These are phyloP conservation scores for Pampusana beccarii DNA, from an alignment of 2,113 vertebrate genomes.

Conservation along the genomic window DNA sequence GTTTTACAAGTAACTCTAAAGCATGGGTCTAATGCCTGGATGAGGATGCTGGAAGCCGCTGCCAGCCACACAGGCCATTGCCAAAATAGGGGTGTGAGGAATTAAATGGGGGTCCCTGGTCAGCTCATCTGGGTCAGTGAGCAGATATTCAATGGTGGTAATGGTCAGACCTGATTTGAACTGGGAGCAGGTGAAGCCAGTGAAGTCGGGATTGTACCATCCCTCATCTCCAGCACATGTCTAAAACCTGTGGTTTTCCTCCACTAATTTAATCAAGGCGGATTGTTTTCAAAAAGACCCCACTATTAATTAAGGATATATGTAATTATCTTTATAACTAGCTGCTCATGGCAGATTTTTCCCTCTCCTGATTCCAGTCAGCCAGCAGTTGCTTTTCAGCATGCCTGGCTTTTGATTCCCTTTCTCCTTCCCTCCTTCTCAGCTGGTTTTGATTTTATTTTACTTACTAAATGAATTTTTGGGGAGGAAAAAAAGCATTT, in stretches of 20 bases:
- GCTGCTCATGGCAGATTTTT: neutral
- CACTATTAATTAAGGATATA: neutral
- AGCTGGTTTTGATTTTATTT: neutral
- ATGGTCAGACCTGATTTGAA: fast-evolving
- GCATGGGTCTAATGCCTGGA: fast-evolving
- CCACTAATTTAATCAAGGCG: neutral
- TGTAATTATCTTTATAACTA: constrained; percentile 14
- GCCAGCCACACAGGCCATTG: neutral
- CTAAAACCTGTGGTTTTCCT: neutral
- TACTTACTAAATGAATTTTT: neutral
- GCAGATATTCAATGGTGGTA: neutral
- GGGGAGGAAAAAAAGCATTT: neutral
- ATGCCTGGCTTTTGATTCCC: neutral
- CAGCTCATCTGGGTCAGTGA: neutral
- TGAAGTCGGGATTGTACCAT: neutral
- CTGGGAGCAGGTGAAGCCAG: neutral
- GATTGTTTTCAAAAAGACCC: neutral
- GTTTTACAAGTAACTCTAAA: neutral
- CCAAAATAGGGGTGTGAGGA: neutral
- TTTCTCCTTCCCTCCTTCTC: neutral
- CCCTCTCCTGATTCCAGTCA: neutral
- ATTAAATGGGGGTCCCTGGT: neutral
- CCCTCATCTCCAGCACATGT: fast-evolving
- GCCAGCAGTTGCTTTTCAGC: neutral
- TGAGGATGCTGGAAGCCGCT: neutral